phyloP scores from a whole-genome alignment of 2,797 vertebrate genomes.

The Liasis olivaceus region DNA sequence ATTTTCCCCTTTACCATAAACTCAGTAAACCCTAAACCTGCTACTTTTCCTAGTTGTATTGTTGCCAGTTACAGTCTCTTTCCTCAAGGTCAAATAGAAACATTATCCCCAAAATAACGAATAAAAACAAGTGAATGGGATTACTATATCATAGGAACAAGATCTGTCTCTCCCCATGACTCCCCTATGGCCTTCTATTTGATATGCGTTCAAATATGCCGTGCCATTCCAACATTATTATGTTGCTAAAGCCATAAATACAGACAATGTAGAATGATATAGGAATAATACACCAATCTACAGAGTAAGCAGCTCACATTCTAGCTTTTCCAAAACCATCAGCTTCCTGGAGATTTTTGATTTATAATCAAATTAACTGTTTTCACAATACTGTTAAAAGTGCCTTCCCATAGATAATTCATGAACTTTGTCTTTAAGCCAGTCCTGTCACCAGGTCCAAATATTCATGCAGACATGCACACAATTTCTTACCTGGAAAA shows the following conservation, averaged over 20 bases:
- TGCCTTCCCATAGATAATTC: neutral
- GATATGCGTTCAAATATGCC: neutral
- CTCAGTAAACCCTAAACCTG: neutral
- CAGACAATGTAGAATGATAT: neutral
- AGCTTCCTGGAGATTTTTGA: neutral
- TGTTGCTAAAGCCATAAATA: neutral
- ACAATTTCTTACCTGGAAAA: neutral
- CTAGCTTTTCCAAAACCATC: neutral
- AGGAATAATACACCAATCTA: neutral
- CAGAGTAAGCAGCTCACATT: neutral
- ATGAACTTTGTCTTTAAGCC: neutral
- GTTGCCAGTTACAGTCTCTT: neutral
- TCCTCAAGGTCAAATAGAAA: neutral
- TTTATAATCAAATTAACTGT: slow-evolving; percentile 4
- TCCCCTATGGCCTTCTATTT: neutral
- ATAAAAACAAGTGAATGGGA: neutral
- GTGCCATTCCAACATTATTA: neutral
- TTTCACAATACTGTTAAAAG: neutral
- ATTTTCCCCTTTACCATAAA: neutral
- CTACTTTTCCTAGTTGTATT: neutral
- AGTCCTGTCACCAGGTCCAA: neutral
- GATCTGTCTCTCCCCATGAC: neutral
- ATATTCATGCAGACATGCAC: neutral
- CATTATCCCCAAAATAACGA: neutral
- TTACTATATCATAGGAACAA: neutral